phyloP scores from a whole-genome alignment of 2,797 vertebrate genomes.

The Melanogrammus aeglefinus region DNA sequence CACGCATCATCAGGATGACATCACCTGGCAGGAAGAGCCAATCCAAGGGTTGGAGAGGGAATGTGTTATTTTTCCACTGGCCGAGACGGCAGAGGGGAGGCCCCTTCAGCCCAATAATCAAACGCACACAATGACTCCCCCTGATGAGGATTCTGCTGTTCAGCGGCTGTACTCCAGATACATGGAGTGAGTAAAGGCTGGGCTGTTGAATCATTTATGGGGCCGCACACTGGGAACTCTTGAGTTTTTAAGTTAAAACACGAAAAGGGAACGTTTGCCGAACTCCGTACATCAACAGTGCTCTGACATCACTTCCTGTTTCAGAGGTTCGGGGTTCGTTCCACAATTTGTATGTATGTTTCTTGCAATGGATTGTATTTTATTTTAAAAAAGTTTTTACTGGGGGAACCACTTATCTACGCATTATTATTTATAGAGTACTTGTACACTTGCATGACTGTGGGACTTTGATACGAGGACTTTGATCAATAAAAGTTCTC shows the following conservation, averaged over 20 bases:
- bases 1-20: not conserved
- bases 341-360: too few species aligned
- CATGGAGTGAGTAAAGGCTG: constrained; percentile 43
- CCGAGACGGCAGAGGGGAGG: not conserved
- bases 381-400: too few species aligned
- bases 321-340: not conserved
- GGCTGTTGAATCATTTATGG: constrained; percentile 59
- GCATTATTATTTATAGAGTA: too few species aligned
- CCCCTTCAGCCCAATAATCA: not conserved
- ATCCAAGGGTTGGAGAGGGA: too few species aligned
- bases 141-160: not conserved
- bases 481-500: not conserved
- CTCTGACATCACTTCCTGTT: constrained; percentile 56
- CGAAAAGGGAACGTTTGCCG: constrained; percentile 53
- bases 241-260: constrained; percentile 36
- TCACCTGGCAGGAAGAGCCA: not conserved
- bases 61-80: not conserved
- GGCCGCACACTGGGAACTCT: constrained; percentile 32
- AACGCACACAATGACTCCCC: not conserved
- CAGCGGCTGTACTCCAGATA: not conserved
- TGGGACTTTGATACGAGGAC: not conserved
- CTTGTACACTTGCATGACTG: too few species aligned
- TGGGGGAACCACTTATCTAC: too few species aligned
- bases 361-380: too few species aligned
- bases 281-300: constrained; percentile 56